phyloP scores from a whole-genome alignment of 2,888 invertebrate species.

The Hoplodrina ambigua region DNA sequence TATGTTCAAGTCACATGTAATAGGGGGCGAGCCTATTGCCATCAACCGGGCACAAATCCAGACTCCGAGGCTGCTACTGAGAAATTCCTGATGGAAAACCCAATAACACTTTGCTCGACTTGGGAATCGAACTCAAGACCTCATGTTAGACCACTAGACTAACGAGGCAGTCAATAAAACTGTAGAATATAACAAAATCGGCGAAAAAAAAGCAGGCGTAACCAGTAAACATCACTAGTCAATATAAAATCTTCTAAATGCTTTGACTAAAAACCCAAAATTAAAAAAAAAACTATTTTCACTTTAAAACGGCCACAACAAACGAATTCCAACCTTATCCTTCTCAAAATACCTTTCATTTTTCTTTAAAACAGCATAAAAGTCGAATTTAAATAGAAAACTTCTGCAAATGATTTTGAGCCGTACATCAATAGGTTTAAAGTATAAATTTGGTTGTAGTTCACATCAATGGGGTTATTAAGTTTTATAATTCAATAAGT shows the following conservation, averaged over 20 bases:
- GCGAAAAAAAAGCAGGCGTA: no score
- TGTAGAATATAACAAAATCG: no score
- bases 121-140: no score
- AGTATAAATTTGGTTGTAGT: slow-evolving; percentile 9
- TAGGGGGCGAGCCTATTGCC: background rate
- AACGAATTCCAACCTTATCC: slow-evolving; percentile 7
- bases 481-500: no score
- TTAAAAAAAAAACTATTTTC: slow-evolving; percentile 26
- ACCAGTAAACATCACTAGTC: background rate
- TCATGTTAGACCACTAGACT: no score
- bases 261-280: slow-evolving; percentile 25
- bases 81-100: no score
- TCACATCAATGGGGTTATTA: background rate
- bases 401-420: slow-evolving; percentile 8
- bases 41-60: background rate
- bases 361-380: background rate
- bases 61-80: no score
- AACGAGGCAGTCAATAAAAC: no score
- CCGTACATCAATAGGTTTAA: accelerated
- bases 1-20: background rate
- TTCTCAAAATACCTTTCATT: background rate
- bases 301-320: slow-evolving; percentile 11
- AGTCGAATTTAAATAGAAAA: slow-evolving; percentile 17
- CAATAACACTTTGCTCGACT: no score
- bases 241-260: no score